phyloP scores from a whole-genome alignment of 2,888 invertebrate genomes.

The Diarsia dahlii region DNA sequence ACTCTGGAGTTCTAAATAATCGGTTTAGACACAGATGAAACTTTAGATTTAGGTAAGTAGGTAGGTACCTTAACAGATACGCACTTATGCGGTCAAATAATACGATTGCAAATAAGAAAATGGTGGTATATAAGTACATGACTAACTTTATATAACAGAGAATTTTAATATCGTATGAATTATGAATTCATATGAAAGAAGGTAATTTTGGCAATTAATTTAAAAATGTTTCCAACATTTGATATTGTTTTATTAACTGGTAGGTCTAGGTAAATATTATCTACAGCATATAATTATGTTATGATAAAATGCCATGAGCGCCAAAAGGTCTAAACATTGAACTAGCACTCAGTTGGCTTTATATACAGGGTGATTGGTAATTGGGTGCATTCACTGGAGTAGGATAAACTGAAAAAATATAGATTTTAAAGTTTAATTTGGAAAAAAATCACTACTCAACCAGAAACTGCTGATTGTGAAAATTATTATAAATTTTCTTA shows the following conservation, averaged over 20 bases:
- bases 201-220: neutral
- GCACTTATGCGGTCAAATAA: neutral
- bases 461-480: neutral
- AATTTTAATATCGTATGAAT: neutral
- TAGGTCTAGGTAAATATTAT: neutral
- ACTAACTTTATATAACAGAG: neutral
- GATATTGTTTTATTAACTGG: neutral
- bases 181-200: neutral
- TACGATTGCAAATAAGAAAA: neutral
- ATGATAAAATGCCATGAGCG: no score
- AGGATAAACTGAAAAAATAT: no score
- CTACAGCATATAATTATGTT: neutral
- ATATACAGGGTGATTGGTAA: no score
- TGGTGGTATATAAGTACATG: no score
- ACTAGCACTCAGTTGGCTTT: no score
- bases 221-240: neutral
- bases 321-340: no score
- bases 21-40: neutral
- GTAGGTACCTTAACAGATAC: neutral
- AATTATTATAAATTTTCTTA: no score
- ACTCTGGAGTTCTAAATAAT: neutral
- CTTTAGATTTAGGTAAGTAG: neutral
- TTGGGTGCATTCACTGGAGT: no score
- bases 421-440: no score
- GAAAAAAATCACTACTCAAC: no score